Base-by-base conservation (phyloP, 2,888 invertebrate genomes). In the Temnothorax rugatulus region DNA sequence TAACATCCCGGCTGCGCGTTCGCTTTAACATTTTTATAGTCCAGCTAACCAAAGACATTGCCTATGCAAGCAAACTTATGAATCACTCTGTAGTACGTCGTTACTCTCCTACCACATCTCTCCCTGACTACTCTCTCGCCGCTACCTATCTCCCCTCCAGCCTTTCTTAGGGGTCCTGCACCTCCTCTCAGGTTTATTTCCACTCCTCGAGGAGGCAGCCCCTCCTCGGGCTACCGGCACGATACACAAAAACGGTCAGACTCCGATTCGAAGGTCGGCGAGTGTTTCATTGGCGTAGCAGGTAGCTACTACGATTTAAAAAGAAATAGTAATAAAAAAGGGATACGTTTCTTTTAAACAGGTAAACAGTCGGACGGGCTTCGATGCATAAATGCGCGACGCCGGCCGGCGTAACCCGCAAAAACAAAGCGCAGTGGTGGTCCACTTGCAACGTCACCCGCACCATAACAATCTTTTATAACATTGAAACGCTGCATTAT, bases 251-350 rank as follows among this genome's bases (percentile, higher is more conserved):
- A 94, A 94, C 93, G 91, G 91, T 91, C 92, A 90, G 93, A 91
- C 93, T 91, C 91, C 92, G 92, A 93, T 93, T 93, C 94, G 93
- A 94, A 94, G 94, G 94, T 94, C 94, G 91, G 88, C 91, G 87
- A 87, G 90, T 91, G 88, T 92, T 91, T 91, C 94, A 93, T 93
- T 93, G 94, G 93, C 92, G 93, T 92, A 92, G 92, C 90, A 90
- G 91, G 90, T 90, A 90, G 86, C 84, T 84, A 83, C 76, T 79
- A 74, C 63, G 63, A 54, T 83, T 64, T 25, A 64, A 77, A 71
- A 59, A 81, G 87, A 18, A 21, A 63, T 68, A 85, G 82, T 44
- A 71, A 82, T 73, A 83, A 68, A 68, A 61, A 52, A 50, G n/a
- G 13, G 29, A 68, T 69, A 54, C 73, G 41, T 29, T 29, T 41